Evolutionary conservation across 2,113 vertebrate genomes (phyloP), one percentile per base, ranked within the genome.

Genomic region (Myiozetetes cayanensis): DNA sequence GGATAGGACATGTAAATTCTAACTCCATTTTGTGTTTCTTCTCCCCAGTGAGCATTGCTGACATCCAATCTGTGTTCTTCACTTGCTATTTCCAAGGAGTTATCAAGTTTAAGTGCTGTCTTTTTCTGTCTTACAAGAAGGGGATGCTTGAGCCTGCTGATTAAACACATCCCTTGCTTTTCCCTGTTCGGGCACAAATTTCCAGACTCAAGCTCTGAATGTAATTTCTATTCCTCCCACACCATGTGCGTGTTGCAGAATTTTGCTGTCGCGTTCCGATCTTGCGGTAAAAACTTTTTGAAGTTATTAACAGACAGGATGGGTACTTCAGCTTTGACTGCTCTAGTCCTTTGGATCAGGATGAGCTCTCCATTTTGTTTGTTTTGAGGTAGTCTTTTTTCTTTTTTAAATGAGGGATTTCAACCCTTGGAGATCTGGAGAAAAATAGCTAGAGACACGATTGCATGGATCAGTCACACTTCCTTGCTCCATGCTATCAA

Each of bases 181-280:
- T 93, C 80, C 56, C 81, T 62, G 84, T 89, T 97, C 89, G 85
- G 91, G 74, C 91, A 94, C 65, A 95, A 95, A 95, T 97, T 93
- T 95, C 67, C 91, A 96, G 87, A 85, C 95, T 96, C 84, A 89
- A 41, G 85, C 52, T 79, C 86, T 79, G 87, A 97, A 82, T 78
- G 87, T 87, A 94, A 95, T 95, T 97, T 97, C 84, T 87, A 94
- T 96, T 95, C 95, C 94, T 94, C 95, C 95, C 87, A 95, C 91
- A 94, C 77, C 37, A 30, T 75, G 25, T 85, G 61, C 70, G 6
- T 89, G 89, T 89, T 95, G 81, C 74, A 92, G 95, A 94, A 91
- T 91, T 97, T 94, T 94, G 73, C 84, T 8, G 14, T 94, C 84
- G 91, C 44, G 8, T 95, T 92, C 89, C 81, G 89, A 79, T 85